Percentiles rank a stretch among this genome's conserved stretches.
These are phyloP conservation scores for Archilochus colubris DNA, from an alignment of 2,113 vertebrate genomes.

Conservation along the genomic window DNA sequence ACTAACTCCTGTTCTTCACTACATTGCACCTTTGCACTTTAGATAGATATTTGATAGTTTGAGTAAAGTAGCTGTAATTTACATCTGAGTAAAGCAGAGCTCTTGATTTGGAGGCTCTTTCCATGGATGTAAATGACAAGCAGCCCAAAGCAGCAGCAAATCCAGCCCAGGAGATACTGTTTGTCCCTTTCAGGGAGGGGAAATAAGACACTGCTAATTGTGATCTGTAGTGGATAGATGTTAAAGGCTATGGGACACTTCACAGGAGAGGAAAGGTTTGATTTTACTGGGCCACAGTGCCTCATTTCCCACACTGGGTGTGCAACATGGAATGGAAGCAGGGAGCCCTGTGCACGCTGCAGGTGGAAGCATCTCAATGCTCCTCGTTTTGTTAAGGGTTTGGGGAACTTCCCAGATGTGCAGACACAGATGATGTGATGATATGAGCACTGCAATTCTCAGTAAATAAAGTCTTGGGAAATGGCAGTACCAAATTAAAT, in stretches of 20 bases:
- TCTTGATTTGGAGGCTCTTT: slow-evolving; percentile 39
- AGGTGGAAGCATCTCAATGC: neutral
- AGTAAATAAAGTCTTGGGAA: slow-evolving; percentile 27
- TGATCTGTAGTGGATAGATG: neutral
- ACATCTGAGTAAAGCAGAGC: neutral
- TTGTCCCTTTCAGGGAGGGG: neutral
- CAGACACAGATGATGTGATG: neutral
- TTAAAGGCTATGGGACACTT: neutral
- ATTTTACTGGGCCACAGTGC: neutral
- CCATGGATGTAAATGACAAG: slow-evolving; percentile 17
- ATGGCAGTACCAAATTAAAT: slow-evolving; percentile 35
- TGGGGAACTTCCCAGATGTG: neutral
- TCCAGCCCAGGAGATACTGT: neutral
- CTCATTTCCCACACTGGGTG: fast-evolving
- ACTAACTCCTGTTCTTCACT: slow-evolving; percentile 5
- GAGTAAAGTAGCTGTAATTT: slow-evolving; percentile 25
- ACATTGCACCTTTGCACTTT: slow-evolving; percentile 19
- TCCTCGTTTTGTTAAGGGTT: neutral
- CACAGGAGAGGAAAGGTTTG: neutral
- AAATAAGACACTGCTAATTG: neutral
- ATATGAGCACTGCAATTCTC: neutral
- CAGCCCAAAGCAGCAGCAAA: slow-evolving; percentile 16
- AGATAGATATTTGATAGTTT: neutral
- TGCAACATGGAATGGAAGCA: neutral
- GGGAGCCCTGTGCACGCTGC: neutral